phyloP scores from a whole-genome alignment of 2,888 invertebrate genomes.

The Leucania comma region DNA sequence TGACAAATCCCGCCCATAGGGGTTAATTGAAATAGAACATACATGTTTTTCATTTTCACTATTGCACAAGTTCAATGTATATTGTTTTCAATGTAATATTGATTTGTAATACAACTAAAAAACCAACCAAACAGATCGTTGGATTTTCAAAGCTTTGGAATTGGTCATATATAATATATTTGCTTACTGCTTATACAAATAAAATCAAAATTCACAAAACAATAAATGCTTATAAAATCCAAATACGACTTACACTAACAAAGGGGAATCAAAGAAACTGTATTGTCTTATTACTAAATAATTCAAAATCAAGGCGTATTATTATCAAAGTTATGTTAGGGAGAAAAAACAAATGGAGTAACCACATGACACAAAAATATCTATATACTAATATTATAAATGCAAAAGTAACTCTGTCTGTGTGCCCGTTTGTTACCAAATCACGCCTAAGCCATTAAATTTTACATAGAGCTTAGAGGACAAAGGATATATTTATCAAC shows the following conservation, averaged over 20 bases:
- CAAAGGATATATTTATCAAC: no score
- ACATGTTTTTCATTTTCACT: neutral
- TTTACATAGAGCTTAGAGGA: no score
- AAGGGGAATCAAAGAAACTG: slow-evolving; percentile 15
- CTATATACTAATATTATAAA: neutral
- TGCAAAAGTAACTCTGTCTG: neutral
- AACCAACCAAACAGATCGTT: neutral
- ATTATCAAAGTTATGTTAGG: neutral
- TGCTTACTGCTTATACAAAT: neutral
- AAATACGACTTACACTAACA: slow-evolving; percentile 23
- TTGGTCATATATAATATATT: neutral
- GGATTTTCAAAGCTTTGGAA: neutral
- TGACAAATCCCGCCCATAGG: no score
- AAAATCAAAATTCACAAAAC: slow-evolving; percentile 1
- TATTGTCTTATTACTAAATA: slow-evolving; percentile 8
- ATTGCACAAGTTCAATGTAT: neutral
- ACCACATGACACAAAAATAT: neutral
- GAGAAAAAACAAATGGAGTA: slow-evolving; percentile 39
- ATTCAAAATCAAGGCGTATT: slow-evolving; percentile 8
- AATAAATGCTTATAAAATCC: slow-evolving; percentile 29
- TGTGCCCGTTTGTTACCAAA: neutral
- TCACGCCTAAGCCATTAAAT: neutral
- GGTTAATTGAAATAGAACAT: neutral
- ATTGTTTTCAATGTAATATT: neutral
- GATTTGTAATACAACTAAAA: neutral